Evolutionary conservation across 1,140 invertebrate genomes (phyloP).

Genomic region (Zaprionus inermis): DNA sequence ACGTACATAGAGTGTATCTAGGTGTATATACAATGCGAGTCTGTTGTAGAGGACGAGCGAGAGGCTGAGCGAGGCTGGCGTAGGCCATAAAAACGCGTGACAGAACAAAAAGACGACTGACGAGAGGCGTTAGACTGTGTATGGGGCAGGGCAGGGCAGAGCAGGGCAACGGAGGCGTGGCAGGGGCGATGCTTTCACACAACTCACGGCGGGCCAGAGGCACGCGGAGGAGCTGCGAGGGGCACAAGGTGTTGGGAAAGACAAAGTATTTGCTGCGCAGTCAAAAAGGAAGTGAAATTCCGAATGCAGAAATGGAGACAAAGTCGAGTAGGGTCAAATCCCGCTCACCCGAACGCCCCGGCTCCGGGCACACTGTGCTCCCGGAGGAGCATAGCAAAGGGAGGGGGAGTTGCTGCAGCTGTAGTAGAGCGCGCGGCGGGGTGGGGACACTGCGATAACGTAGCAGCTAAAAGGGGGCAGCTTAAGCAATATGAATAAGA

Average conservation of each 20-base stretch:
- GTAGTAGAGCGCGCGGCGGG: neutral
- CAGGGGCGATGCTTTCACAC: slow-evolving; percentile 14
- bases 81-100: slow-evolving; percentile 65
- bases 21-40: slow-evolving; percentile 24
- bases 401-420: slow-evolving; percentile 27
- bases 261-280: slow-evolving; percentile 66
- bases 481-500: slow-evolving; percentile 37
- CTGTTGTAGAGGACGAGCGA: slow-evolving; percentile 30
- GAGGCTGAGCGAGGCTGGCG: slow-evolving; percentile 24
- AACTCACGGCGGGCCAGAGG: neutral
- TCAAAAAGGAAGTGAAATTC: slow-evolving; percentile 60
- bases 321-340: slow-evolving; percentile 34
- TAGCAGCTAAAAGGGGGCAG: slow-evolving; percentile 29
- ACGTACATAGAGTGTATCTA: slow-evolving; percentile 3
- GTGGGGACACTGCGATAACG: neutral
- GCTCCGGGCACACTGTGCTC: too few relatives aligned
- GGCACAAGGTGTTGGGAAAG: slow-evolving; percentile 38
- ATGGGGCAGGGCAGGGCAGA: neutral
- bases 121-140: slow-evolving; percentile 51
- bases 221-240: neutral
- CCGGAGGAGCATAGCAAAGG: slow-evolving; percentile 1
- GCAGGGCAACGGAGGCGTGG: neutral
- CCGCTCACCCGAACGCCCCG: neutral
- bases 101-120: slow-evolving; percentile 58
- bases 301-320: slow-evolving; percentile 47